Percentiles rank a stretch among this genome's conserved stretches.
Evolutionary conservation across 2,113 vertebrate species (phyloP).

Genomic region (Esox niger): DNA sequence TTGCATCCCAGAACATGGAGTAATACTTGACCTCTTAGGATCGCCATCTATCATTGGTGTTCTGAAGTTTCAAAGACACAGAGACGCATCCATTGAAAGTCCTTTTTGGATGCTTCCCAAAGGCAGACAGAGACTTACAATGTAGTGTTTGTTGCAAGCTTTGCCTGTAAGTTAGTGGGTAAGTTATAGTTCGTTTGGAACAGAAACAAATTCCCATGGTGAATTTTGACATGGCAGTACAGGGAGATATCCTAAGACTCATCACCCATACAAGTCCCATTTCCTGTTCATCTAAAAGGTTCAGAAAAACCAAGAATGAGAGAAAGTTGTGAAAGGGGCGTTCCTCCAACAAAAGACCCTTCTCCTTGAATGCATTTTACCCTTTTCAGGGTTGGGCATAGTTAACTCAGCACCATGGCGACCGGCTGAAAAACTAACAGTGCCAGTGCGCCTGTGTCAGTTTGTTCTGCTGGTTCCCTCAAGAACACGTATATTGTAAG

Average conservation of each 20-base stretch:
- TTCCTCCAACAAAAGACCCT: constrained; percentile 13
- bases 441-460: background rate
- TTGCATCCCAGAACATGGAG: background rate
- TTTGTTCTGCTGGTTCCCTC: background rate
- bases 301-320: constrained; percentile 5
- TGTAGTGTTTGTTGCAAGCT: background rate
- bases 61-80: background rate
- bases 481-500: background rate
- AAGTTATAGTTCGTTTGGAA: background rate
- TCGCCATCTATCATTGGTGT: background rate
- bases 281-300: constrained; percentile 24
- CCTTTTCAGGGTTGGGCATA: constrained; percentile 16
- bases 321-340: constrained; percentile 5
- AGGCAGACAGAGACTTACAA: background rate
- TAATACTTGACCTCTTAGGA: background rate
- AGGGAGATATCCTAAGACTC: constrained; percentile 9
- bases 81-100: constrained; percentile 1
- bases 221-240: background rate
- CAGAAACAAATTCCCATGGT: background rate
- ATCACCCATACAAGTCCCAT: constrained; percentile 18
- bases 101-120: background rate
- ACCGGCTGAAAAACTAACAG: background rate
- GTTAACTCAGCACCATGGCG: constrained; percentile 9
- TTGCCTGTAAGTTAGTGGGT: background rate
- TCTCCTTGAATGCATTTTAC: background rate